Conservation (phyloP, 1,140 invertebrate genomes). For the Leucophenga varia region DNA sequence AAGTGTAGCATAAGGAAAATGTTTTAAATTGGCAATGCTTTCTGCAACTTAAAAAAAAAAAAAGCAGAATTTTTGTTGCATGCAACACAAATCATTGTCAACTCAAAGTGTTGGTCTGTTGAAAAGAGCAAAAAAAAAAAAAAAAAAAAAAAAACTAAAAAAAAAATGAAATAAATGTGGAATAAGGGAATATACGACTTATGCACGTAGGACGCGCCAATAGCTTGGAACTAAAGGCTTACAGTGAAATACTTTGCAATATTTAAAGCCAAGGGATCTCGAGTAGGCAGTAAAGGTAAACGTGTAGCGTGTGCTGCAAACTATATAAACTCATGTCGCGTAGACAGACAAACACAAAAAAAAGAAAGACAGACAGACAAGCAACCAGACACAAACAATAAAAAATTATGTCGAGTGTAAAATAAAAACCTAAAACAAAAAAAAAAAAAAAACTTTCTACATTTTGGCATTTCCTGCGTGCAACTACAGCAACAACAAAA, state of each 20-base stretch:
- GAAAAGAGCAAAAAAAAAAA: background rate
- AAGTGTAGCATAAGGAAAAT: constrained; percentile 14
- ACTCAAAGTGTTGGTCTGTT: background rate
- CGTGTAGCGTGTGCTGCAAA: too few relatives aligned
- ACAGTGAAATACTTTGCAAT: too few relatives aligned
- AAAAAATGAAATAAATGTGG: too few relatives aligned
- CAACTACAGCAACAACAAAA: too few relatives aligned
- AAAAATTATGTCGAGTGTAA: constrained; percentile 37
- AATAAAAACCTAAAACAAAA: constrained; percentile 1
- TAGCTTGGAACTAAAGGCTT: too few relatives aligned
- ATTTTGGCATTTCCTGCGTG: background rate
- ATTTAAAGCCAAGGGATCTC: too few relatives aligned
- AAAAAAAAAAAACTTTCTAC: constrained; percentile 3
- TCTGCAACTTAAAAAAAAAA: constrained; percentile 1
- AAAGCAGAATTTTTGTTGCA: background rate
- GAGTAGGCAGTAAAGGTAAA: too few relatives aligned
- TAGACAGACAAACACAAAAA: too few relatives aligned
- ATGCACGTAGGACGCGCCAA: too few relatives aligned
- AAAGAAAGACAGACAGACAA: constrained; percentile 3
- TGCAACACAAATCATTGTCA: constrained; percentile 29
- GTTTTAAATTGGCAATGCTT: too few relatives aligned
- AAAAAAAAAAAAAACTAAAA: too few relatives aligned
- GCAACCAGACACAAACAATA: constrained; percentile 29
- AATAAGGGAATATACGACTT: too few relatives aligned
- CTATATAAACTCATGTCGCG: constrained; percentile 4